These are phyloP conservation scores for Astur gentilis DNA, from an alignment of 2,113 vertebrate species.

Conservation along the genomic window DNA sequence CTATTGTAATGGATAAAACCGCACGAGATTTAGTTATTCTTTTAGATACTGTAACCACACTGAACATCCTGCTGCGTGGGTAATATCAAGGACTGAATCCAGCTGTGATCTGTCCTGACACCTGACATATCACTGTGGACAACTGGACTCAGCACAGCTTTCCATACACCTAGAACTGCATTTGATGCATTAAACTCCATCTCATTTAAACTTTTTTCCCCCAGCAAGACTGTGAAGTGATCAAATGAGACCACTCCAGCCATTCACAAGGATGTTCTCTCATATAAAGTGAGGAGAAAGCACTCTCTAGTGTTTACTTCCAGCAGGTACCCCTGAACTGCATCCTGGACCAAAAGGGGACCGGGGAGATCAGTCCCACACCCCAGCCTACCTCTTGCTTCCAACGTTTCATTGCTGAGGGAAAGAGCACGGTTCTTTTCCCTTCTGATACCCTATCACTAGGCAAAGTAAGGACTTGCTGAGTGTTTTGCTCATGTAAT, in stretches of 20 bases:
- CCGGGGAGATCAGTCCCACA: not conserved
- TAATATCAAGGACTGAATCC: not conserved
- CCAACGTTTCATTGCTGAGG: not conserved
- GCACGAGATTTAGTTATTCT: not conserved
- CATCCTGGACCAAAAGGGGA: not conserved
- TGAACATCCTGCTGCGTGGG: not conserved
- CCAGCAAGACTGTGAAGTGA: not conserved
- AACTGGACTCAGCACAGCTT: not conserved
- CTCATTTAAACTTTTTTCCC: not conserved
- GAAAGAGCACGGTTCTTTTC: not conserved
- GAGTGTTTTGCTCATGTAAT: not conserved
- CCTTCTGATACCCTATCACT: not conserved
- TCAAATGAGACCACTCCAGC: not conserved
- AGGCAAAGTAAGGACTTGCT: not conserved
- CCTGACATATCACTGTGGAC: not conserved
- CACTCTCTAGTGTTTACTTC: not conserved
- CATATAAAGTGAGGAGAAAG: not conserved
- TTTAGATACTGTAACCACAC: not conserved
- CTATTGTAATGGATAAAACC: not conserved
- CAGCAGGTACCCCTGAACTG: not conserved
- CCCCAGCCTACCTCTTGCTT: not conserved
- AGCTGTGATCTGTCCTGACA: not conserved
- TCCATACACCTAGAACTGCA: not conserved
- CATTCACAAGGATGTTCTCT: not conserved
- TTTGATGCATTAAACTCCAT: not conserved